Evolutionary conservation across 1,140 invertebrate species (phyloP).

Genomic region (Delia radicum): DNA sequence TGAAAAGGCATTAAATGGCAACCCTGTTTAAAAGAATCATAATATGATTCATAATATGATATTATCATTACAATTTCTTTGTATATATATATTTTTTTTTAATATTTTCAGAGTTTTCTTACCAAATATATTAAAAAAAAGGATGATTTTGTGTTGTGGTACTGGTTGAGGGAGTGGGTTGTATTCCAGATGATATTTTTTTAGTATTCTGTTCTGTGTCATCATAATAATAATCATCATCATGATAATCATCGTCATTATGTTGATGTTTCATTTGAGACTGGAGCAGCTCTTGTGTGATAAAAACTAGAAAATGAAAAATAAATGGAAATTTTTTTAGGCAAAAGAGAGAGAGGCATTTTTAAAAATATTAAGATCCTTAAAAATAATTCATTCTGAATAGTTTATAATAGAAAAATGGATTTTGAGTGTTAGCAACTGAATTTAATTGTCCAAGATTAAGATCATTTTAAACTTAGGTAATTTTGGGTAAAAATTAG

Average conservation of each 20-base stretch:
- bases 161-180: constrained; percentile 33
- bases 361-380: neutral
- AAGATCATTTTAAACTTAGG: too few species aligned
- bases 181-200: neutral
- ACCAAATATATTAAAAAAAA: constrained; percentile 6
- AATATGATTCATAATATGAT: too few species aligned
- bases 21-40: too few species aligned
- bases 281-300: constrained; percentile 40
- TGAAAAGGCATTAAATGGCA: too few species aligned
- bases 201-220: constrained; percentile 31
- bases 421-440: neutral
- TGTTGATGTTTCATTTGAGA: constrained; percentile 29
- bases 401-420: neutral
- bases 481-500: too few species aligned
- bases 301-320: constrained; percentile 38
- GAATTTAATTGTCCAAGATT: too few species aligned
- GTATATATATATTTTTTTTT: neutral
- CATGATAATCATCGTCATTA: constrained; percentile 32
- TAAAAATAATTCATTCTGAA: too few species aligned
- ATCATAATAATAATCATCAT: constrained; percentile 41
- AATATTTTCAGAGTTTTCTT: too few species aligned
- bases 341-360: too few species aligned
- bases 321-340: neutral
- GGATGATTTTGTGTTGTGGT: constrained; percentile 32
- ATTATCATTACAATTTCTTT: neutral